phyloP scores from a whole-genome alignment of 1,140 invertebrate genomes.

The Drosophila bifasciata region DNA sequence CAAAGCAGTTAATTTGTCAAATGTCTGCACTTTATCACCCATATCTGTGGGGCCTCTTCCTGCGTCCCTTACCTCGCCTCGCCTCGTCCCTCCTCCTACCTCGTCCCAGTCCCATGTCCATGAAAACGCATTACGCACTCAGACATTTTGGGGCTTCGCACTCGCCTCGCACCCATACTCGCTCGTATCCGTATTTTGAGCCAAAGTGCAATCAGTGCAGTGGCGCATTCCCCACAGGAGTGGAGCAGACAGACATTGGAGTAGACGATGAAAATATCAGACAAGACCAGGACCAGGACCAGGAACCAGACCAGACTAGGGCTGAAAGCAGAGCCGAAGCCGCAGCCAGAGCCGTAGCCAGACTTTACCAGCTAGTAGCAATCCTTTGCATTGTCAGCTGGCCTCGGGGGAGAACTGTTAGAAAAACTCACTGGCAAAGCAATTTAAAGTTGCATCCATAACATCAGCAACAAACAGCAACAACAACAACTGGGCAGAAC shows the following conservation, averaged over 20 bases:
- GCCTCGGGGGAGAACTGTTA: slow-evolving; percentile 44
- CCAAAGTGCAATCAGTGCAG: slow-evolving; percentile 79
- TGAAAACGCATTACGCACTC: slow-evolving; percentile 80
- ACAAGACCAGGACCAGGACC: background rate
- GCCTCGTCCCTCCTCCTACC: background rate
- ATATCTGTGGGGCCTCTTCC: slow-evolving; percentile 56
- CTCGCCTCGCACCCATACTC: slow-evolving; percentile 5
- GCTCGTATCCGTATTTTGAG: slow-evolving; percentile 68
- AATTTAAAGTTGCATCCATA: slow-evolving; percentile 81
- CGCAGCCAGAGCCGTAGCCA: background rate
- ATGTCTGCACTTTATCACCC: slow-evolving; percentile 82
- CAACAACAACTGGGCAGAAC: slow-evolving; percentile 33
- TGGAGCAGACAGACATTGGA: slow-evolving; percentile 18
- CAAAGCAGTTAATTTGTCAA: slow-evolving; percentile 83
- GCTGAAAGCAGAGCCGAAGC: slow-evolving; percentile 11
- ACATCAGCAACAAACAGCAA: slow-evolving; percentile 53
- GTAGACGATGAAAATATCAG: slow-evolving; percentile 50
- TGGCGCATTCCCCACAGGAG: slow-evolving; percentile 78
- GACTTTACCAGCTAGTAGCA: slow-evolving; percentile 34
- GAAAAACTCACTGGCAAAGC: slow-evolving; percentile 75
- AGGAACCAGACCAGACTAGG: background rate
- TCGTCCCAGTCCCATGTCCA: slow-evolving; percentile 17
- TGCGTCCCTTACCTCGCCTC: background rate
- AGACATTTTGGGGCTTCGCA: slow-evolving; percentile 58
- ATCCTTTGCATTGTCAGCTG: slow-evolving; percentile 71